These are phyloP conservation scores for Onychostoma macrolepis DNA, from an alignment of 2,113 vertebrate genomes.

Conservation along the genomic window DNA sequence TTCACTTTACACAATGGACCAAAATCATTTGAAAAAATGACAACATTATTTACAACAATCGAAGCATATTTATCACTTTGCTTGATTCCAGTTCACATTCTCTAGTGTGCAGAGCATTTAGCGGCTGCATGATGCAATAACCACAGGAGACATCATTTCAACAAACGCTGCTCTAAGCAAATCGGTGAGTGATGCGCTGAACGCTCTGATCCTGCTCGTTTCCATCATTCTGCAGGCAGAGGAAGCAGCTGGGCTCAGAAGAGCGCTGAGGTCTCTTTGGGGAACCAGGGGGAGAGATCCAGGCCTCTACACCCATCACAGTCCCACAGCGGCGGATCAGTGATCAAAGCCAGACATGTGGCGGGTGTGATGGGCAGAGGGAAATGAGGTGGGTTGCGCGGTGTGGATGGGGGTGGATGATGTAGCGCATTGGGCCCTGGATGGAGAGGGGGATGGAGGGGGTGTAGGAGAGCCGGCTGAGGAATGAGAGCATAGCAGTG, in stretches of 20 bases:
- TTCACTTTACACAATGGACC: background rate
- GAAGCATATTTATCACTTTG: slow-evolving; percentile 31
- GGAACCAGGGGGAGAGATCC: slow-evolving; percentile 35
- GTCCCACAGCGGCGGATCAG: slow-evolving; percentile 35
- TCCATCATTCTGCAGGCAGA: slow-evolving; percentile 53
- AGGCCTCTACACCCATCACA: slow-evolving; percentile 48
- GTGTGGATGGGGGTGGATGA: slow-evolving; percentile 19
- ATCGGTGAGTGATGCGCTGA: slow-evolving; percentile 37
- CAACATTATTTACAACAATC: slow-evolving; percentile 30
- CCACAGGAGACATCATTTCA: slow-evolving; percentile 46
- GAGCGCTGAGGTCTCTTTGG: slow-evolving; percentile 40
- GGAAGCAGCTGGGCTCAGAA: slow-evolving; percentile 55
- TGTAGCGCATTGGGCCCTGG: background rate
- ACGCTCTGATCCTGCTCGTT: slow-evolving; percentile 52
- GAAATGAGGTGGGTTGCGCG: slow-evolving; percentile 22
- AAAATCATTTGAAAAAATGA: background rate
- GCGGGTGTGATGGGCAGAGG: slow-evolving; percentile 14
- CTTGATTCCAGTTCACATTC: slow-evolving; percentile 40
- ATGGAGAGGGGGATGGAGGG: background rate
- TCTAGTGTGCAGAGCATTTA: slow-evolving; percentile 28
- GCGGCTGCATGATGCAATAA: slow-evolving; percentile 40
- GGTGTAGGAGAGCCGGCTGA: background rate
- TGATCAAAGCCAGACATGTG: slow-evolving; percentile 52
- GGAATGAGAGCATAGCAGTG: background rate
- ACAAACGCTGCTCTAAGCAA: slow-evolving; percentile 16